Percentiles rank a stretch among this genome's conserved stretches.
These are phyloP conservation scores for Cantharis nigra DNA, from an alignment of 2,888 invertebrate genomes.

Conservation along the genomic window DNA sequence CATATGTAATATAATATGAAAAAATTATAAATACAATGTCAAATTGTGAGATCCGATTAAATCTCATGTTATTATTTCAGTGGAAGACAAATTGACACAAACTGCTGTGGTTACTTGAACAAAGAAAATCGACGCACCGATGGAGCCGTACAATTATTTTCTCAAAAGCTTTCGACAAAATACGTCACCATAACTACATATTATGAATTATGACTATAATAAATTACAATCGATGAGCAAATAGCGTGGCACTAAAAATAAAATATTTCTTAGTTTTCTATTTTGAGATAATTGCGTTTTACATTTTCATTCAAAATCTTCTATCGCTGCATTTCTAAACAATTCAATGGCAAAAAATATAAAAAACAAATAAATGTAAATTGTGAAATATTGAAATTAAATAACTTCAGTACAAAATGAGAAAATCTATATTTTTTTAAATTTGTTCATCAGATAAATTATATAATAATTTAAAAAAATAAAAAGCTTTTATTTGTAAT, in stretches of 20 bases:
- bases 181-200: neutral
- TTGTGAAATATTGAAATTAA: neutral
- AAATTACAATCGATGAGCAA: neutral
- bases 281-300: neutral
- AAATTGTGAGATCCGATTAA: neutral
- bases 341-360: too few relatives aligned
- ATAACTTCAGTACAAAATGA: neutral
- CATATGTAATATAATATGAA: too few relatives aligned
- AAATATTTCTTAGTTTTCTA: neutral
- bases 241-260: neutral
- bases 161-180: neutral
- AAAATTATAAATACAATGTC: neutral
- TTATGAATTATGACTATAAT: neutral
- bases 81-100: neutral
- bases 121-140: neutral
- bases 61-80: neutral
- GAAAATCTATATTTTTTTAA: conserved; percentile 8
- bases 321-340: neutral
- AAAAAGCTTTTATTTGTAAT: too few relatives aligned
- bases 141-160: neutral
- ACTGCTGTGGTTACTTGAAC: neutral
- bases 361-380: too few relatives aligned
- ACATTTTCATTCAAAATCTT: neutral
- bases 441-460: too few relatives aligned
- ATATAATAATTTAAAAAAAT: too few relatives aligned